phyloP scores from a whole-genome alignment of 2,113 vertebrate species.

The Crotalus tigris region DNA sequence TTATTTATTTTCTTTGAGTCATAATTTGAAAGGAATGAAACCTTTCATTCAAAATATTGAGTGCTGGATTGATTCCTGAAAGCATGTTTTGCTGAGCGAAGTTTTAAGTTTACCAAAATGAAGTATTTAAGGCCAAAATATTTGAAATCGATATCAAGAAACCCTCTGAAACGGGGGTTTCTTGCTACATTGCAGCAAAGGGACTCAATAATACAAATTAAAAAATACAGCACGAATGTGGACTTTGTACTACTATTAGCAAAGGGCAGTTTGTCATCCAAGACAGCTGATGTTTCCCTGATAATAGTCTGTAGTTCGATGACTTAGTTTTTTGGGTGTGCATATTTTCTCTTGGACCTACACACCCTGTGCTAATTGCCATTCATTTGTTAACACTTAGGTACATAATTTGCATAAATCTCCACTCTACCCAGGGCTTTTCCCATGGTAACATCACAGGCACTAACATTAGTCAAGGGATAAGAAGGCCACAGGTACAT shows the following conservation, averaged over 20 bases:
- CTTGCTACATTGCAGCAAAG: conserved; percentile 26
- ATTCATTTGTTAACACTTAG: neutral
- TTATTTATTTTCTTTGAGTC: conserved; percentile 65
- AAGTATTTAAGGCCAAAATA: conserved; percentile 51
- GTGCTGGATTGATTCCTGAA: conserved; percentile 57
- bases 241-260: conserved; percentile 16
- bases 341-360: no score
- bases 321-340: neutral
- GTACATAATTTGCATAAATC: neutral
- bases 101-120: conserved; percentile 58
- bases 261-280: conserved; percentile 26
- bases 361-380: neutral
- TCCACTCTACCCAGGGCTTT: neutral
- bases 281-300: conserved; percentile 22
- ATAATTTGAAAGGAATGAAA: conserved; percentile 57
- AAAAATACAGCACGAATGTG: conserved; percentile 24
- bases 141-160: conserved; percentile 67
- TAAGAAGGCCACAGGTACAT: neutral
- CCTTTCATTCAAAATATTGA: conserved; percentile 37
- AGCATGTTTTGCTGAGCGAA: conserved; percentile 61
- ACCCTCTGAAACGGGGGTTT: conserved; percentile 48
- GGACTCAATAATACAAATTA: conserved; percentile 27
- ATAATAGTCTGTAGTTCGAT: neutral
- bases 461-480: neutral
- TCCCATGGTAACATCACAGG: neutral